Conservation (phyloP, 2,888 invertebrate genomes). For the Formica aserva region DNA sequence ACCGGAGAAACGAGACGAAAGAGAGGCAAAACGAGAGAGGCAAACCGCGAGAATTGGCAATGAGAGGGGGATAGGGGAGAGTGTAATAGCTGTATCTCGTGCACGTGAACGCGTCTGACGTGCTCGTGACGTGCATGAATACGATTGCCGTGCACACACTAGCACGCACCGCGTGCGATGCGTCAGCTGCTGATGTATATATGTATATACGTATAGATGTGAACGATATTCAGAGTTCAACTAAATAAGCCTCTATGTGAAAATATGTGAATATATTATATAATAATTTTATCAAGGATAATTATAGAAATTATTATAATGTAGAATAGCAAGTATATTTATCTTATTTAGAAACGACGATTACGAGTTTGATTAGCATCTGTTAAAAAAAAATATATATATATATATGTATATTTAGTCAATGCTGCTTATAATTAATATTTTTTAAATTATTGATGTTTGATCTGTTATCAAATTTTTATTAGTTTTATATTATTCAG, state of each 20-base stretch:
- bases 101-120: constrained; percentile 49
- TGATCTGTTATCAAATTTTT: not conserved
- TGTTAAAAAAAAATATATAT: not conserved
- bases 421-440: not conserved
- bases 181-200: not conserved
- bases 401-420: not conserved
- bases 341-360: not conserved
- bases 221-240: not conserved
- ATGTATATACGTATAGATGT: not conserved
- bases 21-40: not conserved
- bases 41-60: not conserved
- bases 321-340: not conserved
- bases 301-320: not conserved
- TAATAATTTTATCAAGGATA: not conserved
- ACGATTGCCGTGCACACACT: not conserved
- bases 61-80: not conserved
- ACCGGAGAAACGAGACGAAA: not conserved
- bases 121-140: constrained; percentile 25
- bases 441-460: not conserved
- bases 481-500: not conserved
- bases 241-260: not conserved
- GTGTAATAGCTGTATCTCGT: not conserved
- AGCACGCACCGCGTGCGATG: not conserved
- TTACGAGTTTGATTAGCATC: not conserved
- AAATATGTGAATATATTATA: not conserved